Evolutionary conservation across 2,888 invertebrate genomes (phyloP), one percentile per base, ranked within the genome.

Genomic region (Strigamia maritima): DNA sequence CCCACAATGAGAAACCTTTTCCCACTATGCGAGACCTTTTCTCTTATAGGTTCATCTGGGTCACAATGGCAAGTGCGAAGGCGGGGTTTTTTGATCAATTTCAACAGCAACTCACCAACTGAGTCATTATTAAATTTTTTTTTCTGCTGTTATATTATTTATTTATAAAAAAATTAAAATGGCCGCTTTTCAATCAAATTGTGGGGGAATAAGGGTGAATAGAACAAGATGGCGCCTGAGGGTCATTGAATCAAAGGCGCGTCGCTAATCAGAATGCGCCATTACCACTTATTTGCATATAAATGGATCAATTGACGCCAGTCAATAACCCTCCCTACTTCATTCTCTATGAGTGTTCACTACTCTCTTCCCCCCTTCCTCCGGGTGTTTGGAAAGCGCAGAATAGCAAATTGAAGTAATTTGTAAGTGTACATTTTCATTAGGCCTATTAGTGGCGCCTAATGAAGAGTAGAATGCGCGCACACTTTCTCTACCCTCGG

Each of bases 401-500:
- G 60, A 60, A 60, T 60, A 60, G 60, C n/a, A 35, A 75, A 35
- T 75, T 35, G 75, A 75, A 35, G 75, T 75, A 75, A 75, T 75
- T 75, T 75, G 75, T 28, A 75, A 75, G 75, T 75, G 75, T 75
- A 75, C 75, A 35, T 75, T 75, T 75, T 75, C 75, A 75, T 75
- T 75, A 75, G 75, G 75, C 75, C 75, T 75, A 75, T 75, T 75
- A 75, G 75, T 60, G 60, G 60, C 60, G 60, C 60, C 60, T 60
- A 60, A 60, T 60, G 60, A 60, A 24, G 60, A 60, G 60, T 16
- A 60, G 60, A 60, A 60, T 24, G 60, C 60, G 24, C 60, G 60
- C 60, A 8, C 60, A 60, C 60, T 60, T 10, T 60, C 8, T 2
- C 2, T 1, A 60, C 60, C 60, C 60, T 60, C 60, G n/a, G 8